A percentile compares a stretch with the other conserved stretches of the same genome.
Conservation (phyloP, 2,797 vertebrate genomes). For the Microchirus variegatus region DNA sequence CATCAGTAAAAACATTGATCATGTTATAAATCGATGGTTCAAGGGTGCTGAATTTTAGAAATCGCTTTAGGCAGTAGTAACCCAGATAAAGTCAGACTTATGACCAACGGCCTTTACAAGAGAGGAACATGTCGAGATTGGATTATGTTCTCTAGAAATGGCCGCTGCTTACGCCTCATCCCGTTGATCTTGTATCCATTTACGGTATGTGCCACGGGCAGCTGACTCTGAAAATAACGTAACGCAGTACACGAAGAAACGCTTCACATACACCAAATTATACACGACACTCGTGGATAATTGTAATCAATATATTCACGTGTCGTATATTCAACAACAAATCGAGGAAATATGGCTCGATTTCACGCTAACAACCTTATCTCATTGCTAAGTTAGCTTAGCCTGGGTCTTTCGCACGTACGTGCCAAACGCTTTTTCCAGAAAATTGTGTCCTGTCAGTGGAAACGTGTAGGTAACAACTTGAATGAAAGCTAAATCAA, state of each 20-base stretch:
- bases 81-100: no score
- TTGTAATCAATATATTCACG: rapidly evolving
- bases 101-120: no score
- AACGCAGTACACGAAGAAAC: rapidly evolving
- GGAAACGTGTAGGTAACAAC: neutral
- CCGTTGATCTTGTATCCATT: conserved; percentile 34
- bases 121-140: neutral
- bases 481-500: neutral
- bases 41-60: no score
- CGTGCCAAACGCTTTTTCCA: neutral
- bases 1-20: no score
- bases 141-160: neutral
- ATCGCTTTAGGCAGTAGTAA: no score
- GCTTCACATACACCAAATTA: rapidly evolving
- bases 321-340: neutral
- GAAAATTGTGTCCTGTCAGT: neutral
- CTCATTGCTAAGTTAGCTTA: neutral
- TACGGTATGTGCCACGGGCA: conserved; percentile 19
- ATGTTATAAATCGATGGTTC: no score
- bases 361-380: neutral
- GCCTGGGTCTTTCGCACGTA: neutral
- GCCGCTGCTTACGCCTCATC: neutral
- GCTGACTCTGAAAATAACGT: neutral
- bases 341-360: neutral
- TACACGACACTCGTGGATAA: neutral